These are phyloP conservation scores for Cladorhizidae sp. DNA, from an alignment of 37 sponge, comb jelly and placozoan genomes.

Conservation along the genomic window DNA sequence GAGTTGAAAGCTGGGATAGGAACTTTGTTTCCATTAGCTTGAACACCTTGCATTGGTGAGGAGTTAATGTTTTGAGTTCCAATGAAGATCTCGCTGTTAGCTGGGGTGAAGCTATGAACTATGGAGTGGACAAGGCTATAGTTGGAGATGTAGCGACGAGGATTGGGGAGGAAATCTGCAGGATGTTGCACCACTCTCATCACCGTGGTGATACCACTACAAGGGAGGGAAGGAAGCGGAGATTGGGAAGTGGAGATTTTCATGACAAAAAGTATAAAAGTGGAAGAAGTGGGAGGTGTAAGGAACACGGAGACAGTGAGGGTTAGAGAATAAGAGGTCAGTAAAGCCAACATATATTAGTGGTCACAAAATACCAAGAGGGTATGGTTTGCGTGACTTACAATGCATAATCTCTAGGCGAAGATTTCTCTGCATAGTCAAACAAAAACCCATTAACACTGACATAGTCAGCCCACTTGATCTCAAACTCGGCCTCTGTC, in stretches of 20 bases:
- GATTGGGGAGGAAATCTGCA: constrained; percentile 69
- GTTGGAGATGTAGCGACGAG: constrained; percentile 41
- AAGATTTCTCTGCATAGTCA: constrained; percentile 24
- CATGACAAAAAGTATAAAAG: too few species aligned
- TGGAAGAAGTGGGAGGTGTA: too few species aligned
- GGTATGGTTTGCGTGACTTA: constrained; percentile 21
- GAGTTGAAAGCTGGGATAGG: constrained; percentile 25
- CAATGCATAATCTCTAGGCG: constrained; percentile 31
- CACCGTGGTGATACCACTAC: constrained; percentile 27
- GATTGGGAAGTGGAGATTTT: background rate
- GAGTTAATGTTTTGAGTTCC: constrained; percentile 22
- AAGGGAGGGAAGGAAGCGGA: background rate
- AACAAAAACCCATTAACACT: constrained; percentile 16
- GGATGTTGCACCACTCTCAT: constrained; percentile 64
- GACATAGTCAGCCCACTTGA: constrained; percentile 29
- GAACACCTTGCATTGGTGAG: too few species aligned
- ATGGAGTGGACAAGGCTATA: constrained; percentile 4
- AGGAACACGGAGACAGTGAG: too few species aligned
- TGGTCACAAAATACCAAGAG: too few species aligned
- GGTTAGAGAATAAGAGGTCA: too few species aligned
- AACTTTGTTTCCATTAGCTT: background rate
- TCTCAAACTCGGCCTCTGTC: background rate
- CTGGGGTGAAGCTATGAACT: constrained; percentile 28
- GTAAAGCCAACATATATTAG: too few species aligned
- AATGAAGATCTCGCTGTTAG: constrained; percentile 47